Evolutionary conservation across 2,888 invertebrate genomes (phyloP), one percentile per base, ranked within the genome.

Genomic region (Polydrusus cervinus): DNA sequence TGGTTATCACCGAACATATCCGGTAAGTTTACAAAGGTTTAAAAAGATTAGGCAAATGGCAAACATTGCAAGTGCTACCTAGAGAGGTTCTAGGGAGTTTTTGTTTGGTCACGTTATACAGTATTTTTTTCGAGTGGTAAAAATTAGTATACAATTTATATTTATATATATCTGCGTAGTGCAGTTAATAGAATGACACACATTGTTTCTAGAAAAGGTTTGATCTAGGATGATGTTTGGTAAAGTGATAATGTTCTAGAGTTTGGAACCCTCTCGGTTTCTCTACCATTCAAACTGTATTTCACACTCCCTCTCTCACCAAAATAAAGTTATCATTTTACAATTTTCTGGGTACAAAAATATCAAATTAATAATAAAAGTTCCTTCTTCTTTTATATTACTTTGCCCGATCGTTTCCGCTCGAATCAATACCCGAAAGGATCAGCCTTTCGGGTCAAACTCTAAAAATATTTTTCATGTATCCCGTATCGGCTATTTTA

Each of bases 41-140:
- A 9, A 60, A 60, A 38, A 18, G 18, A 60, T 60, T 60, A 18
- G 38, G 38, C 34, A 38, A 60, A 38, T 38, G 18, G 11, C 57
- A 60, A 60, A 60, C 38, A 60, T 60, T 60, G 38, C 57, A 38
- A 60, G 38, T 38, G 38, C 38, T 60, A 60, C 57, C 57, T 60
- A 57, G 5, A n/a, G 16, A 57, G 13, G 3, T 13, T 57, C 14
- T 30, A n/a, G 9, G 16, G 34, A 57, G 57, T 60, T 60, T 60
- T 60, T 7, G 38, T 38, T 0, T 9, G 14, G 18, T 38, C 18
- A 38, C 38, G 57, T 38, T 38, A 18, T 38, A 13, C 13, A 1
- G 10, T 6, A n/a, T n/a, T n/a, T n/a, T n/a, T n/a, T n/a, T n/a
- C n/a, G n/a, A n/a, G n/a, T n/a, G n/a, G n/a, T n/a, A n/a, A n/a